Evolutionary conservation across 2,113 vertebrate genomes (phyloP).

Genomic region (Alligator sinensis): DNA sequence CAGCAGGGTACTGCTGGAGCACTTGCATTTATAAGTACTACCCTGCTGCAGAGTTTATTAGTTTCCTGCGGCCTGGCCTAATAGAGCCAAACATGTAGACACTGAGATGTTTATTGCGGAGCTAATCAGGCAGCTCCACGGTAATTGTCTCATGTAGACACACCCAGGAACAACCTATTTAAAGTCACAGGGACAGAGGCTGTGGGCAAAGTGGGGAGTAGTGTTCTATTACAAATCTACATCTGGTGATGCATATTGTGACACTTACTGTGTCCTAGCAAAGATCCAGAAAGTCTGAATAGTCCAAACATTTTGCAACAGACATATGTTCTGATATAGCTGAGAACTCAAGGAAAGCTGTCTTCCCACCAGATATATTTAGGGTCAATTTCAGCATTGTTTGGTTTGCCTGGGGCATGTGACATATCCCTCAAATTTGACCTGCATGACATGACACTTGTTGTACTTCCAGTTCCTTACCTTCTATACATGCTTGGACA

Average conservation of each 20-base stretch:
- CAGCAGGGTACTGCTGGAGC: too few species aligned
- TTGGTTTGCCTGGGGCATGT: conserved; percentile 35
- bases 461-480: conserved; percentile 43
- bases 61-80: too few species aligned
- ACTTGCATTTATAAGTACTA: too few species aligned
- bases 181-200: too few species aligned
- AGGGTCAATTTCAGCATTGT: conserved; percentile 36
- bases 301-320: conserved; percentile 41
- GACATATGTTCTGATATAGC: conserved; percentile 16
- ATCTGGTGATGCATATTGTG: neutral
- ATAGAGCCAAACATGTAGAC: too few species aligned
- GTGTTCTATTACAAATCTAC: neutral
- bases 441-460: conserved; percentile 34
- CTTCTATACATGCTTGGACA: conserved; percentile 17
- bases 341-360: conserved; percentile 16
- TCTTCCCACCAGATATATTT: neutral
- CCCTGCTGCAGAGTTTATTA: too few species aligned
- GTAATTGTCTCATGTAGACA: too few species aligned
- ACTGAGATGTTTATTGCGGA: too few species aligned
- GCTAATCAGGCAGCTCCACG: too few species aligned
- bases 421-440: conserved; percentile 12
- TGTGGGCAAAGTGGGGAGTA: neutral
- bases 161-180: too few species aligned
- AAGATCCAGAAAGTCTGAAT: conserved; percentile 28
- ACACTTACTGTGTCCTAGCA: conserved; percentile 33